These are phyloP conservation scores for Netelia fuscicornis DNA, from an alignment of 2,888 invertebrate genomes.

Conservation along the genomic window DNA sequence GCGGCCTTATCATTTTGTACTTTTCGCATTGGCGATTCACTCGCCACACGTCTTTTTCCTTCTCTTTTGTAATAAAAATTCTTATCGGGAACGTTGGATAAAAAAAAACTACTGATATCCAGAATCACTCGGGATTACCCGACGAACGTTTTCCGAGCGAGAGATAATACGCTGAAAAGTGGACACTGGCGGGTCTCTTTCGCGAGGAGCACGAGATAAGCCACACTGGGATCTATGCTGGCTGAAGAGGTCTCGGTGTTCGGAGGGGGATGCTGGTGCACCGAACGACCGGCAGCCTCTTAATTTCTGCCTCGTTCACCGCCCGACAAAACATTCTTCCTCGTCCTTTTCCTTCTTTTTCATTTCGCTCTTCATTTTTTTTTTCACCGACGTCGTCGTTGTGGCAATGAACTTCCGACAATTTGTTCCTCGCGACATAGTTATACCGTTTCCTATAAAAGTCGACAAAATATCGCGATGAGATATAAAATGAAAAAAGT, in stretches of 20 bases:
- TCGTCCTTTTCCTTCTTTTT: background rate
- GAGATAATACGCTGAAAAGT: constrained; percentile 22
- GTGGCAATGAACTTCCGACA: constrained; percentile 13
- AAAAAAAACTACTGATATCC: constrained; percentile 8
- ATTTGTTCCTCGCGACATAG: constrained; percentile 18
- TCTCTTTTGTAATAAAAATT: background rate
- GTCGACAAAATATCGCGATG: too few species aligned
- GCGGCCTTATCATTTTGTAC: background rate
- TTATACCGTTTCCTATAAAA: background rate
- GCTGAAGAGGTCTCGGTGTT: constrained; percentile 22
- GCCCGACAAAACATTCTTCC: constrained; percentile 16
- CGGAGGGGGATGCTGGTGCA: background rate
- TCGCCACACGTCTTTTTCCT: background rate
- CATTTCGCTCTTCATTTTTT: too few species aligned
- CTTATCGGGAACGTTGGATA: background rate
- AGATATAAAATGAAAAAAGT: too few species aligned
- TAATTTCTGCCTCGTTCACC: constrained; percentile 35
- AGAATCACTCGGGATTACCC: background rate
- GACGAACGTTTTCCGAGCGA: constrained; percentile 25
- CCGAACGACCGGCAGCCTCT: constrained; percentile 18
- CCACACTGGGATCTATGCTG: constrained; percentile 2
- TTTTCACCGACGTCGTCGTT: background rate
- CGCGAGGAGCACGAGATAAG: constrained; percentile 30
- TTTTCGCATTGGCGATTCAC: background rate
- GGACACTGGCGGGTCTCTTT: constrained; percentile 31